Evolutionary conservation across 2,113 vertebrate genomes (phyloP).

Genomic region (Tychaedon coryphoeus): DNA sequence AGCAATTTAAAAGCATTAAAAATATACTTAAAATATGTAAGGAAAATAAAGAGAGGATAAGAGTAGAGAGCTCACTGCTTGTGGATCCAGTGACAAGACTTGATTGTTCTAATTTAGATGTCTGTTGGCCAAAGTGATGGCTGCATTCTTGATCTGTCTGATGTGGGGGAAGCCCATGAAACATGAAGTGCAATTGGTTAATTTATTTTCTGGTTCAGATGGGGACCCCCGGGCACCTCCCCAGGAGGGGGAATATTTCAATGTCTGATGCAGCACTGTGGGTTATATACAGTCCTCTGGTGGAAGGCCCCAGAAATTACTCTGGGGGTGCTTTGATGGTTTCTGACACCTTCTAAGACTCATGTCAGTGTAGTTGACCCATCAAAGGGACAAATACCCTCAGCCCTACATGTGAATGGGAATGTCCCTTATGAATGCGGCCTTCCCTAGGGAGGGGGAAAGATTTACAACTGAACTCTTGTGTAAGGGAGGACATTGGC

Average conservation of each 20-base stretch:
- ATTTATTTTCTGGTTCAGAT: background rate
- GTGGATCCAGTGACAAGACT: background rate
- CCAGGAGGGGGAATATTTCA: background rate
- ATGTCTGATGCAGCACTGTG: background rate
- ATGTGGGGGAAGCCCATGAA: accelerated
- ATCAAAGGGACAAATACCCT: background rate
- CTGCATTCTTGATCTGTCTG: background rate
- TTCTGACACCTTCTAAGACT: background rate
- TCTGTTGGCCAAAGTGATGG: background rate
- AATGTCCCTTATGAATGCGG: background rate
- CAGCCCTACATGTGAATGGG: background rate
- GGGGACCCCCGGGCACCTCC: background rate
- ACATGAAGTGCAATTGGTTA: accelerated
- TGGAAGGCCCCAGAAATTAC: background rate
- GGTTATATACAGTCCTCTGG: too few species aligned
- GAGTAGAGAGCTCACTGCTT: background rate
- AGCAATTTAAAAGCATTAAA: background rate
- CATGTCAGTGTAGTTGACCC: background rate
- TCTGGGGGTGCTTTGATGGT: background rate
- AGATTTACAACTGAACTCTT: background rate
- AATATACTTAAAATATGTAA: background rate
- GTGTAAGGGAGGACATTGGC: background rate
- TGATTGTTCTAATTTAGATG: background rate
- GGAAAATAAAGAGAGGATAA: background rate
- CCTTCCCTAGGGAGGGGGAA: background rate